Base-by-base conservation (phyloP, 2,797 vertebrate species). In the Gallinago stenura region DNA sequence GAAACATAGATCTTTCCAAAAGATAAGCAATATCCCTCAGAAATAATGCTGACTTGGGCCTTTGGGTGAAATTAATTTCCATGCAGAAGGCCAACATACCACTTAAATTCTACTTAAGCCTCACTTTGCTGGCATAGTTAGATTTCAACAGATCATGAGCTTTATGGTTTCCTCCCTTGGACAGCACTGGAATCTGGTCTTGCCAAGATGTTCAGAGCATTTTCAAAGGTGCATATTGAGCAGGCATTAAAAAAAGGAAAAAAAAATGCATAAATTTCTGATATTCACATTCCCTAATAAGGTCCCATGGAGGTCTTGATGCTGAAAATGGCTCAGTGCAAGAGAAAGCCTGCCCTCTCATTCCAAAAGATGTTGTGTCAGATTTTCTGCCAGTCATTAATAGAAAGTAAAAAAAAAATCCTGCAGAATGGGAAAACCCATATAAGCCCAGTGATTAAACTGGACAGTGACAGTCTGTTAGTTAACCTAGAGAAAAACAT, bases 271-370 rank as follows among this genome's bases (percentile, higher is more conserved):
- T 6, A 48, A 16, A 25, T 51, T 33, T 31, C 30, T 26, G 17
- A 37, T 50, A n/a, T 30, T 37, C 21, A 12, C 1, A 1, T 73
- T 61, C 31, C 26, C 35, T 13, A 7, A n/a, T 41, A 73, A 61
- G 46, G 41, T 28, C 21, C 39, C 3, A 5, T 3, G 31, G 15
- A 31, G 25, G 16, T 50, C 41, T 68, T 3, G 3, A 31, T 15
- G 48, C 43, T 45, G n/a, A 28, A 43, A 45, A 31, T 3, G 12
- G 3, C 14, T 89, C 0, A 1, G 10, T 4, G 22, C 0, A 1
- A 56, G 37, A 35, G 33, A 54, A 26, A 54, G 39, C n/a, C 33
- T 39, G 24, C 16, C 28, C 6, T 39, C 51, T 30, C 26, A 31
- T 31, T 61, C 31, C 37, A 43, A 26, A 66, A 28, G 35, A 19